Evolutionary conservation across 2,797 vertebrate genomes (phyloP).

Genomic region (Dromococcyx pavoninus): DNA sequence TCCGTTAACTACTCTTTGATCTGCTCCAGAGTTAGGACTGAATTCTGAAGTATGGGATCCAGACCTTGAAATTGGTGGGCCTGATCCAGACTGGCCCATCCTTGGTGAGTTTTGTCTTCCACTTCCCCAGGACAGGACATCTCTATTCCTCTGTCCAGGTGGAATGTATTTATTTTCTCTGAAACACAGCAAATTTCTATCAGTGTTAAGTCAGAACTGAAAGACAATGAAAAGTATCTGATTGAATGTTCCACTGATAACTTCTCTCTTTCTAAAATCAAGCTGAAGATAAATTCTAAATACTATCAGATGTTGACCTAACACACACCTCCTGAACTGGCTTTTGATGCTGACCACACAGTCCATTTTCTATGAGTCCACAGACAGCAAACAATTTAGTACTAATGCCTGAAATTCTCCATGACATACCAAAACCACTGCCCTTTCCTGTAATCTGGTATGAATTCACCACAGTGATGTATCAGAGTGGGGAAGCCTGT

Average conservation of each 20-base stretch:
- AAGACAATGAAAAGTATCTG: background rate
- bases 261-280: background rate
- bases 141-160: slow-evolving; percentile 94
- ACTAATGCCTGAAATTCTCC: slow-evolving; percentile 18
- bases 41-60: slow-evolving; percentile 90
- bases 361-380: background rate
- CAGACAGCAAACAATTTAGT: background rate
- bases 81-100: slow-evolving; percentile 86
- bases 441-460: slow-evolving; percentile 25
- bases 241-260: background rate
- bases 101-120: slow-evolving; percentile 94
- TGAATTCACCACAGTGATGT: background rate
- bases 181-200: slow-evolving; percentile 58
- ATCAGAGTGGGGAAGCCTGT: background rate
- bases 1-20: slow-evolving; percentile 98
- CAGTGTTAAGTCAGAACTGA: slow-evolving; percentile 16
- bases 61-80: slow-evolving; percentile 85
- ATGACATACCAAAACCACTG: background rate
- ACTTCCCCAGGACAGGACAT: slow-evolving; percentile 92
- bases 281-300: background rate
- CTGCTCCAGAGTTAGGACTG: slow-evolving; percentile 87
- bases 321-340: slow-evolving; percentile 23
- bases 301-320: slow-evolving; percentile 20
- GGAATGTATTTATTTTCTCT: slow-evolving; percentile 99
- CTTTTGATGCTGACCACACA: slow-evolving; percentile 34